These are phyloP conservation scores for Caracal caracal DNA, from an alignment of 2,113 vertebrate species.

Conservation along the genomic window DNA sequence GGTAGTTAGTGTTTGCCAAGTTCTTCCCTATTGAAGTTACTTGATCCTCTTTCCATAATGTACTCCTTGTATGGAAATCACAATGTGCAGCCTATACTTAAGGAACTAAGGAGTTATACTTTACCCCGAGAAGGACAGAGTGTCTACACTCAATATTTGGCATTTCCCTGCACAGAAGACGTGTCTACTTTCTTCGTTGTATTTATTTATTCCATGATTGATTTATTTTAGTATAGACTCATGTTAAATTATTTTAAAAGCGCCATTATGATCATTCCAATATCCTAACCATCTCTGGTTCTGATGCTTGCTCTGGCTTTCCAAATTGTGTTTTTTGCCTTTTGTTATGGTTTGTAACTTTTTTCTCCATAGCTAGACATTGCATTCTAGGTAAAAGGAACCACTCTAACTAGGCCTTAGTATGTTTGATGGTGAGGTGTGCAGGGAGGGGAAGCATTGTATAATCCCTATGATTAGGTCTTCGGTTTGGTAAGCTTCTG, in stretches of 20 bases:
- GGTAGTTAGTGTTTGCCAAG: not conserved
- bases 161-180: not conserved
- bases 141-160: not conserved
- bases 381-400: not conserved
- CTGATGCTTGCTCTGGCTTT: not conserved
- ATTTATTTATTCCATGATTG: not conserved
- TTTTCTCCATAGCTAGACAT: not conserved
- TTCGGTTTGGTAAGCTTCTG: too few species aligned
- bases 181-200: not conserved
- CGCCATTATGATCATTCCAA: not conserved
- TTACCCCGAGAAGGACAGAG: not conserved
- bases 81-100: accelerated
- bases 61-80: not conserved
- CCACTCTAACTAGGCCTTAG: not conserved
- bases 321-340: not conserved
- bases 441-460: not conserved
- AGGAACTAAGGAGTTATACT: not conserved
- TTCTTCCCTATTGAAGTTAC: not conserved
- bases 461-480: too few species aligned
- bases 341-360: too few species aligned
- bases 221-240: not conserved
- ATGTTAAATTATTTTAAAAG: not conserved
- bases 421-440: not conserved
- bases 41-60: not conserved
- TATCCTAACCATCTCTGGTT: not conserved